These are phyloP conservation scores for Dermatemys mawii DNA, from an alignment of 2,113 vertebrate species.

Conservation along the genomic window DNA sequence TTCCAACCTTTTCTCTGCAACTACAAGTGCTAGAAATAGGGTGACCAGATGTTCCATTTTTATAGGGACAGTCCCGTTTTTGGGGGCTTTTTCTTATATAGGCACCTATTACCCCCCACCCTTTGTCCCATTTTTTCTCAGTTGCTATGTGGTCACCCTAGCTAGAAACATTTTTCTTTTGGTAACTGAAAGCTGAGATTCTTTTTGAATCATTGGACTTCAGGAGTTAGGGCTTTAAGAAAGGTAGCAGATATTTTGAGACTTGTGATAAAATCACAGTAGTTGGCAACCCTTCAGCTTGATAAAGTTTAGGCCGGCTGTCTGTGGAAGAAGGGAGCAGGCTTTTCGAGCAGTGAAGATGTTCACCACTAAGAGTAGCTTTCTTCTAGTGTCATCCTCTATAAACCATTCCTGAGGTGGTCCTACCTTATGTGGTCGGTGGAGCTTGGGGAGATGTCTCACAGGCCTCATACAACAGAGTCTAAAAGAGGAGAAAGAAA, in stretches of 20 bases:
- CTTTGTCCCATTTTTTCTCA: no score
- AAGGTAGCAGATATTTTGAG: not conserved
- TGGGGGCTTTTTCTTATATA: no score
- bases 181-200: not conserved
- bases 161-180: not conserved
- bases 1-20: not conserved
- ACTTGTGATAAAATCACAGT: not conserved
- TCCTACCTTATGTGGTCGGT: not conserved
- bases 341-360: not conserved
- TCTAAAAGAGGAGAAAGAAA: not conserved
- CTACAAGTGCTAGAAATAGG: not conserved
- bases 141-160: no score
- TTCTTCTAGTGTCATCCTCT: not conserved
- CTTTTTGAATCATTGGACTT: not conserved
- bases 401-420: not conserved
- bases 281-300: not conserved
- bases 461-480: not conserved
- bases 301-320: fast-evolving
- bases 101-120: no score
- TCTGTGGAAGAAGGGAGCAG: not conserved
- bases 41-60: no score
- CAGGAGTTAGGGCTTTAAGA: not conserved
- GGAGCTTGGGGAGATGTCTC: not conserved
- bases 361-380: not conserved
- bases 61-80: no score